These are phyloP conservation scores for Poecilia latipinna DNA, from an alignment of 2,113 vertebrate species.

Conservation along the genomic window DNA sequence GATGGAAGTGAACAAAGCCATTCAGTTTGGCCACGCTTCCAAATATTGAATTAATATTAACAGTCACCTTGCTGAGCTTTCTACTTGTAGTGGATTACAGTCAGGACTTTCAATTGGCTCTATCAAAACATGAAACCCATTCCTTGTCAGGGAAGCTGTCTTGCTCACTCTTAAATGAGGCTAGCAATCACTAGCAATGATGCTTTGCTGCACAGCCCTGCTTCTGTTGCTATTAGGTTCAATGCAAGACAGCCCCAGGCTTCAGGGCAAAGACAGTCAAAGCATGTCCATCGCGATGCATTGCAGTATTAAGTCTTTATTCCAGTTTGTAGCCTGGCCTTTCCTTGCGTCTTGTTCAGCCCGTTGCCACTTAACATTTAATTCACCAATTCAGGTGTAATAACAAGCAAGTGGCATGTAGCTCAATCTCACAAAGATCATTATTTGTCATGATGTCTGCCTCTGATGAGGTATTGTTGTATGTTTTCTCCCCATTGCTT, in stretches of 20 bases:
- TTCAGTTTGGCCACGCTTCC: too few species aligned
- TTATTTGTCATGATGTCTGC: background rate
- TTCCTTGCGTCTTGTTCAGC: background rate
- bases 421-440: slow-evolving; percentile 4
- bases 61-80: too few species aligned
- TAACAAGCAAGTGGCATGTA: background rate
- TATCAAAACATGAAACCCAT: too few species aligned
- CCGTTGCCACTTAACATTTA: background rate
- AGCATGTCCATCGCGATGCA: background rate
- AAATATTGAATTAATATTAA: too few species aligned
- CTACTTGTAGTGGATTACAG: too few species aligned
- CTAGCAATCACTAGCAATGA: background rate
- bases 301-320: slow-evolving; percentile 1
- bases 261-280: background rate
- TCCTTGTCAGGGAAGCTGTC: background rate
- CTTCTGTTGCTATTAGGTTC: background rate
- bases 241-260: background rate
- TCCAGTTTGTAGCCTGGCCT: background rate
- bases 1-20: too few species aligned
- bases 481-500: background rate
- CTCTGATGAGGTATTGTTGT: background rate
- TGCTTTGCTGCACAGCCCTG: background rate
- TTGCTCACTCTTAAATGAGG: background rate
- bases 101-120: too few species aligned
- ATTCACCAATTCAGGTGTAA: background rate